Evolutionary conservation across 2,113 vertebrate species (phyloP), one percentile per base, ranked within the genome.

Genomic region (Paramormyrops kingsleyae): DNA sequence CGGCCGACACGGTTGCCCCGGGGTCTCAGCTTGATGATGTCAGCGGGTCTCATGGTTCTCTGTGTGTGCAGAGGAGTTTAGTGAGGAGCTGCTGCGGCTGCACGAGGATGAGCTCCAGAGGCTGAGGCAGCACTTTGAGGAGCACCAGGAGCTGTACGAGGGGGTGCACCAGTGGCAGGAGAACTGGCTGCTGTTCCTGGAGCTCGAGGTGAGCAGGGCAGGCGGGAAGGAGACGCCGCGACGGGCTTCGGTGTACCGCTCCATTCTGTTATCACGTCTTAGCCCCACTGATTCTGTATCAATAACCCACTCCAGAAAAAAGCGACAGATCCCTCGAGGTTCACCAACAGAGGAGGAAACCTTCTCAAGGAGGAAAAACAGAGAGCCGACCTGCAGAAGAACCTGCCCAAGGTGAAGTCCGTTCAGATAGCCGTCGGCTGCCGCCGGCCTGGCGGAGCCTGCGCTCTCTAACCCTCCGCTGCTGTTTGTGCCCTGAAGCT

Each of bases 331-430:
- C 97, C 98, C 0, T 94, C 95, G 9, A 96, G 98, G 59, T 98
- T 99, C 31, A 95, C 96, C 93, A 99, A 99, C 93, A 95, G 98
- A 0, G 98, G 98, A 17, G 98, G 99, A 2, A 98, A 97, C 92
- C 97, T 99, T 42, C 94, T 99, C 80, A 98, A 97, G 59, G 98
- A 99, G 90, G 98, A 98, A 94, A 99, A 99, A 88, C 97, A 98
- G 91, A 95, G 98, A 46, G 93, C 94, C 0, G 98, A 97, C 83
- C 95, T 99, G 56, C 98, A 97, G 91, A 99, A 98, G 93, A 96
- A 94, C 0, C 95, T 99, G 70, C 96, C 97, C 0, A 99, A 97
- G 97, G 98, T 98, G 91, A 74, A 94, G 5, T 12, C 39, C 1
- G 19, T 47, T 84, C 44, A 24, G 62, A 31, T 70, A 5, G 62